Conservation (phyloP, 2,888 invertebrate species). For the Cerastis leucographa region DNA sequence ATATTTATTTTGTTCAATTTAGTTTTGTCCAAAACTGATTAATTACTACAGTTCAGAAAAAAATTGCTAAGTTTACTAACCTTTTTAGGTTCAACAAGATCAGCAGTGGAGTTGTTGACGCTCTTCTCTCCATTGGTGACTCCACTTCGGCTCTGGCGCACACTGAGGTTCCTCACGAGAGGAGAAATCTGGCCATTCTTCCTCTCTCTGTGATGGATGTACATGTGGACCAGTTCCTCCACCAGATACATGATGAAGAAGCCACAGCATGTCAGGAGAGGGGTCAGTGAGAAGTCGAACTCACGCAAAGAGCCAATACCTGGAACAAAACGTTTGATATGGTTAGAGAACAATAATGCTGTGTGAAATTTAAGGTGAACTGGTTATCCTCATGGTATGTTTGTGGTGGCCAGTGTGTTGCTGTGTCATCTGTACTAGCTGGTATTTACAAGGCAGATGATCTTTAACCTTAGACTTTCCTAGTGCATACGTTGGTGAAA, state of each 20-base stretch:
- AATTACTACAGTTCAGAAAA: not conserved
- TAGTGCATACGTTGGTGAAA: not conserved
- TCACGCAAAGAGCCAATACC: conserved; percentile 83
- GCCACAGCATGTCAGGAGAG: conserved; percentile 93
- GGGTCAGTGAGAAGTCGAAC: conserved; percentile 92
- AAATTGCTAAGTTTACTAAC: conserved; percentile 4
- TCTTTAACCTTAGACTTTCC: not conserved
- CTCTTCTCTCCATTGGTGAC: conserved; percentile 77
- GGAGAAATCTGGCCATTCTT: conserved; percentile 76
- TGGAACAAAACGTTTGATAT: conserved; percentile 65
- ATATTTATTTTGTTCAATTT: not conserved
- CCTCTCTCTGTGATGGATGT: conserved; percentile 90
- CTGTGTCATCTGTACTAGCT: conserved; percentile 2
- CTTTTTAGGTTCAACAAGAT: conserved; percentile 81
- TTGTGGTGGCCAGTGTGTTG: conserved; percentile 11
- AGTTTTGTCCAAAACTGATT: not conserved
- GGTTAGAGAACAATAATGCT: conserved; percentile 15
- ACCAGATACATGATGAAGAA: conserved; percentile 95
- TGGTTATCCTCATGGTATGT: not conserved
- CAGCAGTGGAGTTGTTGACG: conserved; percentile 85
- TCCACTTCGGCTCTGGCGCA: conserved; percentile 79
- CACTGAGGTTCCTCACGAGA: conserved; percentile 85
- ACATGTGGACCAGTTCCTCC: conserved; percentile 94
- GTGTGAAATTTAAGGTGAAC: conserved; percentile 7
- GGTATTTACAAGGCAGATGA: not conserved